Percentiles rank a stretch among this genome's conserved stretches.
Conservation (phyloP, 2,797 vertebrate species). For the Coreius guichenoti region DNA sequence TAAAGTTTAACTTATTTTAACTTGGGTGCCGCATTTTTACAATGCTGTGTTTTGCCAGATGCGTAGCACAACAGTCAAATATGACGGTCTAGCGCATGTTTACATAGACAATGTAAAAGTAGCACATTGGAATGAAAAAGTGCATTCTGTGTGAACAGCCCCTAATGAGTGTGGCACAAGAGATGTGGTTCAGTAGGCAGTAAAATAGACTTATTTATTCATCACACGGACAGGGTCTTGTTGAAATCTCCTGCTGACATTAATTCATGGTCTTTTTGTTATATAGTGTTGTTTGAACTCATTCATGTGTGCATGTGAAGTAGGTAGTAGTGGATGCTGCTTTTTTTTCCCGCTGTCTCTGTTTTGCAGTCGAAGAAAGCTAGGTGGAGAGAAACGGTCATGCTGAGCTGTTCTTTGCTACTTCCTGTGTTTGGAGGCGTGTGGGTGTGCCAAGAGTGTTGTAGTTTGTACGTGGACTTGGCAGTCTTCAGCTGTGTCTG, state of each 20-base stretch:
- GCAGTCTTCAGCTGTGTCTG: slow-evolving; percentile 62
- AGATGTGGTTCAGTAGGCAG: slow-evolving; percentile 11
- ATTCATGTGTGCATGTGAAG: slow-evolving; percentile 15
- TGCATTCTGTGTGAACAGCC: neutral
- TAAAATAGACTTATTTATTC: neutral
- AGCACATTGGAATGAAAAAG: neutral
- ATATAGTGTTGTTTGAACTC: slow-evolving; percentile 7
- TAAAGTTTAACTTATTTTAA: neutral
- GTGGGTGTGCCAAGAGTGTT: slow-evolving; percentile 14
- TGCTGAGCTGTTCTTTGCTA: slow-evolving; percentile 31
- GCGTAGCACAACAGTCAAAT: neutral
- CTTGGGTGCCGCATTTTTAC: neutral
- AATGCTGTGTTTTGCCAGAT: neutral
- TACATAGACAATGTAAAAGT: neutral
- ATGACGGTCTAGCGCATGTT: neutral
- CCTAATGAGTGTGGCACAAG: neutral
- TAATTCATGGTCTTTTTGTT: slow-evolving; percentile 15
- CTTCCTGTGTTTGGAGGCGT: slow-evolving; percentile 50
- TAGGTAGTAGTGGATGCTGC: neutral
- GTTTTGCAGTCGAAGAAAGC: slow-evolving; percentile 9
- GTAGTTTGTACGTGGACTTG: slow-evolving; percentile 54
- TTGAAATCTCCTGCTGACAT: slow-evolving; percentile 29
- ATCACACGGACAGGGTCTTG: neutral
- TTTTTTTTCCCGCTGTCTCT: neutral
- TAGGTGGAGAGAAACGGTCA: neutral